These are phyloP conservation scores for Phyllotreta striolata DNA, from an alignment of 2,888 invertebrate species.

Conservation along the genomic window DNA sequence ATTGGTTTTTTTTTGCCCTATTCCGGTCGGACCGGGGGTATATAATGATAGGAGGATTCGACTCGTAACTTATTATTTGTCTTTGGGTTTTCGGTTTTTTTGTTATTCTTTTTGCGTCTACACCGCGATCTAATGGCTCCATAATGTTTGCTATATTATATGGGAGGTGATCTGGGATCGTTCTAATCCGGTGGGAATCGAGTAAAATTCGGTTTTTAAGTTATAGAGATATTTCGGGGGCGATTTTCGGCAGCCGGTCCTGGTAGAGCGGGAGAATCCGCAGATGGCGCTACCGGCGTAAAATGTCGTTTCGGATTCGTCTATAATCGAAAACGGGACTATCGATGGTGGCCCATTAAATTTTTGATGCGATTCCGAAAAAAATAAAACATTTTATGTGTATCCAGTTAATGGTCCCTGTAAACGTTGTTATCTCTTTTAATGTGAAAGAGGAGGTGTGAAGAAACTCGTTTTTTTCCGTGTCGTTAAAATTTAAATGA, in stretches of 20 bases:
- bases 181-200: constrained; percentile 27
- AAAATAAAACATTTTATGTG: constrained; percentile 44
- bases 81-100: constrained; percentile 36
- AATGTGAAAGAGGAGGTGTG: constrained; percentile 51
- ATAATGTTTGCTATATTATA: constrained; percentile 38
- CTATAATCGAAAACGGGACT: constrained; percentile 12
- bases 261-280: not conserved
- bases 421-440: constrained; percentile 46
- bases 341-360: constrained; percentile 41
- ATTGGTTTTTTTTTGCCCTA: constrained; percentile 39
- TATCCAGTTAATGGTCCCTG: constrained; percentile 47
- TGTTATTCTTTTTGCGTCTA: constrained; percentile 48
- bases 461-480: constrained; percentile 53
- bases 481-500: constrained; percentile 52
- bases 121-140: constrained; percentile 43
- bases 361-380: constrained; percentile 39
- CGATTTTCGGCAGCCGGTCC: not conserved
- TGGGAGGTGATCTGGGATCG: constrained; percentile 34
- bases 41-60: constrained; percentile 47
- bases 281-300: constrained; percentile 20
- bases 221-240: no score
- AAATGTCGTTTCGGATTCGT: constrained; percentile 8
- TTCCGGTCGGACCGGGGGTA: constrained; percentile 37
- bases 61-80: constrained; percentile 40
- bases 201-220: no score